Evolutionary conservation across 1,140 invertebrate species (phyloP).

Genomic region (Pissodes strobi): DNA sequence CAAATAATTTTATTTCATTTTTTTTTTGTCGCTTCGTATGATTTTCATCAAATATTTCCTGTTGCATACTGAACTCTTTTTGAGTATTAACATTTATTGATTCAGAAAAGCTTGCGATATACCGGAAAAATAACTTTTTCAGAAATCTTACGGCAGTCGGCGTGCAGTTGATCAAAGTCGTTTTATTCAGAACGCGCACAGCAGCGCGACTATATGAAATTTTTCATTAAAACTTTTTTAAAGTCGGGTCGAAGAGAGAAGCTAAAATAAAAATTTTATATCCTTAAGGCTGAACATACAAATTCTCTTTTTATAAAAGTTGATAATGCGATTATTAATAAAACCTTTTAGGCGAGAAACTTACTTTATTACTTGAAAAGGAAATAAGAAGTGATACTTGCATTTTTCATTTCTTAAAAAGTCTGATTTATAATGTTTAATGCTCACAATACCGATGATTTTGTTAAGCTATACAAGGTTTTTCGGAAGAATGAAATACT

Average conservation of each 20-base stretch:
- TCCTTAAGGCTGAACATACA: not conserved
- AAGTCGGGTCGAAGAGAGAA: slow-evolving; percentile 1
- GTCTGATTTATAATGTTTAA: too few relatives aligned
- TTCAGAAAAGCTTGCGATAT: slow-evolving; percentile 20
- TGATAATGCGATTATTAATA: slow-evolving; percentile 24
- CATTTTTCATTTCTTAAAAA: too few relatives aligned
- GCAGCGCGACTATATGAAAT: slow-evolving; percentile 17
- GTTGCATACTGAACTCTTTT: too few relatives aligned
- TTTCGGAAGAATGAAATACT: too few relatives aligned
- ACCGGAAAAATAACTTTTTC: slow-evolving; percentile 16
- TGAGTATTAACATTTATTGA: slow-evolving; percentile 1
- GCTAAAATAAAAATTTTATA: slow-evolving; percentile 3
- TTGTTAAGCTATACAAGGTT: too few relatives aligned
- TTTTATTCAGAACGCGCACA: slow-evolving; percentile 15
- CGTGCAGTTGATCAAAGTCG: slow-evolving; percentile 20
- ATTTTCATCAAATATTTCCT: too few relatives aligned
- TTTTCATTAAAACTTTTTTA: slow-evolving; percentile 31
- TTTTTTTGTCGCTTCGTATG: too few relatives aligned
- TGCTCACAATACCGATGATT: too few relatives aligned
- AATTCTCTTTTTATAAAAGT: slow-evolving; percentile 5
- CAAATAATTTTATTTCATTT: too few relatives aligned
- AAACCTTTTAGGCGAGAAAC: not conserved
- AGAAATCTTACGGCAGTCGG: not conserved
- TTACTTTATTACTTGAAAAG: too few relatives aligned
- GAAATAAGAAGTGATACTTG: too few relatives aligned